Percentiles rank a stretch among this genome's conserved stretches.
These are phyloP conservation scores for Hyppa rectilinea DNA, from an alignment of 2,888 invertebrate genomes.

Conservation along the genomic window DNA sequence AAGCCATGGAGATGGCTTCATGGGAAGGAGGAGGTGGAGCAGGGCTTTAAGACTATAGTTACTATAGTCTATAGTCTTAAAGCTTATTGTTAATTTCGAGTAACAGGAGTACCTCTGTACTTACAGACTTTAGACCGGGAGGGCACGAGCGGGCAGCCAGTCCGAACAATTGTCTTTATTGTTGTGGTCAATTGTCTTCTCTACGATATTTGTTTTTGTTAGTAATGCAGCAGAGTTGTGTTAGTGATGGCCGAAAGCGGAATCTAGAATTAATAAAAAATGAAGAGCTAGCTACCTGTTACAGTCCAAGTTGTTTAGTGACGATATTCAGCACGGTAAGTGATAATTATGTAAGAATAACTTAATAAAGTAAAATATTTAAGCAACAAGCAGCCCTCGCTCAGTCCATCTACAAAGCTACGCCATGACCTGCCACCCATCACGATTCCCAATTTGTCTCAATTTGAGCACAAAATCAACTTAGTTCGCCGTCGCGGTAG, in stretches of 20 bases:
- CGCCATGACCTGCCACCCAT: conserved; percentile 30
- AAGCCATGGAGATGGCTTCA: too few relatives aligned
- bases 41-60: too few relatives aligned
- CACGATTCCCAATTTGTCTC: conserved; percentile 48
- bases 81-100: conserved; percentile 32
- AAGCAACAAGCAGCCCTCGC: too few relatives aligned
- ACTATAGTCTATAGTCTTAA: background rate
- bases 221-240: too few relatives aligned
- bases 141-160: background rate
- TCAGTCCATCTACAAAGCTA: background rate
- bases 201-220: too few relatives aligned
- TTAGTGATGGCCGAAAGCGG: too few relatives aligned
- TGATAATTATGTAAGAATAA: background rate
- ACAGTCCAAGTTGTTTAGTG: background rate
- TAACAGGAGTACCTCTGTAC: conserved; percentile 7
- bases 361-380: background rate
- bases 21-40: too few relatives aligned
- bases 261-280: too few relatives aligned
- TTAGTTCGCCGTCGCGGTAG: background rate
- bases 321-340: background rate
- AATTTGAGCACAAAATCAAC: conserved; percentile 49
- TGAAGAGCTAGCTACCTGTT: too few relatives aligned
- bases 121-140: background rate
- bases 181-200: background rate
- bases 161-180: background rate